Evolutionary conservation across 2,888 invertebrate genomes (phyloP).

Genomic region (Plutella xylostella): DNA sequence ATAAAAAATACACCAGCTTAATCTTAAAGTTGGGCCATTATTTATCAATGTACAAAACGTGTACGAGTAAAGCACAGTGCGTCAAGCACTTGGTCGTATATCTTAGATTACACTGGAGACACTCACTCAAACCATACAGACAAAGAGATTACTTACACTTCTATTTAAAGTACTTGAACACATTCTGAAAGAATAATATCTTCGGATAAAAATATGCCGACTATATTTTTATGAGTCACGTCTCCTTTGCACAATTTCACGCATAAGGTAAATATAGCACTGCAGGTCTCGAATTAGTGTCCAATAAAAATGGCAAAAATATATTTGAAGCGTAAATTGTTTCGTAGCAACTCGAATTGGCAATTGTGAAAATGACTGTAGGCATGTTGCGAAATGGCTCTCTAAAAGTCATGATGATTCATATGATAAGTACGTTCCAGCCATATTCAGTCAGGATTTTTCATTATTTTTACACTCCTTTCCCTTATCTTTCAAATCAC

Average conservation of each 20-base stretch:
- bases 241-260: not conserved
- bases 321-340: too few relatives aligned
- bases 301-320: too few relatives aligned
- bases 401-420: too few relatives aligned
- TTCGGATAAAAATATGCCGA: not conserved
- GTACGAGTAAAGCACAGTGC: conserved; percentile 13
- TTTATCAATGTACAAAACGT: conserved; percentile 11
- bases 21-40: too few relatives aligned
- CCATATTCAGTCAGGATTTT: too few relatives aligned
- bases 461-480: too few relatives aligned
- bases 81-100: conserved; percentile 25
- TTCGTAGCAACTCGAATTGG: too few relatives aligned
- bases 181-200: conserved; percentile 5
- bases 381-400: too few relatives aligned
- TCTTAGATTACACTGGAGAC: conserved; percentile 31
- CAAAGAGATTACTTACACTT: conserved; percentile 20
- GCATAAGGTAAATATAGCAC: not conserved
- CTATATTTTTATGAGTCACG: conserved; percentile 3
- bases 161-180: conserved; percentile 7
- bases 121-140: conserved; percentile 29
- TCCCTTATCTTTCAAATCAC: not conserved
- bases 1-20: too few relatives aligned
- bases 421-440: too few relatives aligned
- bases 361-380: too few relatives aligned
- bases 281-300: not conserved